These are phyloP conservation scores for Psilopsiagon aymara DNA, from an alignment of 2,113 vertebrate species.

Conservation along the genomic window DNA sequence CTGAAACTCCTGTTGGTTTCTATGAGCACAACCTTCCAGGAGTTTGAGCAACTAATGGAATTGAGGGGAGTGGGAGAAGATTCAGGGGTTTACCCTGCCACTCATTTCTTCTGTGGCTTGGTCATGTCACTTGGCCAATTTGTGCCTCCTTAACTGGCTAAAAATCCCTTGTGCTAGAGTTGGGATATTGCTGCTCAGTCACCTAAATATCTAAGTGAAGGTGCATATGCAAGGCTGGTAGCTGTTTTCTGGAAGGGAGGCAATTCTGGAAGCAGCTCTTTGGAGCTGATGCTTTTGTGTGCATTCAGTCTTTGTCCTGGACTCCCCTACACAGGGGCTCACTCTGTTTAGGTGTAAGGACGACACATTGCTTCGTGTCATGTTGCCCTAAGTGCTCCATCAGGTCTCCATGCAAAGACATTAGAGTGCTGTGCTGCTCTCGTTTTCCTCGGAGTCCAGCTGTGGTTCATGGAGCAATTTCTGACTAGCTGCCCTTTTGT, in stretches of 20 bases:
- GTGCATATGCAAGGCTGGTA: not conserved
- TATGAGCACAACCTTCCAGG: not conserved
- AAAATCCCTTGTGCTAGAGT: not conserved
- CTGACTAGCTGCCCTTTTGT: not conserved
- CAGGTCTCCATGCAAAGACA: not conserved
- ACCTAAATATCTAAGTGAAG: not conserved
- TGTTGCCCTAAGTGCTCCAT: not conserved
- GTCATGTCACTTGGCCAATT: not conserved
- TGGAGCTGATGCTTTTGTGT: not conserved
- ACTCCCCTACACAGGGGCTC: not conserved
- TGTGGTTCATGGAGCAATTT: not conserved
- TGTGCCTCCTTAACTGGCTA: not conserved
- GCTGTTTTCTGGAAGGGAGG: not conserved
- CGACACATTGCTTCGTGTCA: accelerated
- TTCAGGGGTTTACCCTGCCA: not conserved
- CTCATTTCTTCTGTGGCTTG: not conserved
- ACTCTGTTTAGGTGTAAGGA: accelerated
- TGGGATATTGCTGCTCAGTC: not conserved
- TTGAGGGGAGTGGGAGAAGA: not conserved
- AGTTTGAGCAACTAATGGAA: not conserved
- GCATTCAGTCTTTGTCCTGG: not conserved
- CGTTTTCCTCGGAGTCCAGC: accelerated
- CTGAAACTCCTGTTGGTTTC: conserved; percentile 24
- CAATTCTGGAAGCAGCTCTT: not conserved
- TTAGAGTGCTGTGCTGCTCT: not conserved